These are phyloP conservation scores for Platyscapa corneri DNA, from an alignment of 1,140 invertebrate genomes.

Conservation along the genomic window DNA sequence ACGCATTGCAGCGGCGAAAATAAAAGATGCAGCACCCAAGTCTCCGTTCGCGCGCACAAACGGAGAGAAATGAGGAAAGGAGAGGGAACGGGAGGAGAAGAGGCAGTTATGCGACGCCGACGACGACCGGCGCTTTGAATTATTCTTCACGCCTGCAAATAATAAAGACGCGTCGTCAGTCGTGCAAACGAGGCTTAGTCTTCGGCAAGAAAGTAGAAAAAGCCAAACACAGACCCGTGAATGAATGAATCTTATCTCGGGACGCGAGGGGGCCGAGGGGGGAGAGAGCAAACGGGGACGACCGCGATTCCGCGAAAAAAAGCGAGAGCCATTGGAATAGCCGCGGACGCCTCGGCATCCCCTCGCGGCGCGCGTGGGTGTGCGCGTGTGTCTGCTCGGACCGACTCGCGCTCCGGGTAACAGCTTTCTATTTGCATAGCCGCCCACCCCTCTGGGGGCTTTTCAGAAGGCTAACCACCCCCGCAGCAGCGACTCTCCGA, in stretches of 20 bases:
- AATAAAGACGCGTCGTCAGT: slow-evolving; percentile 33
- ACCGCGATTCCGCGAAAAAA: slow-evolving; percentile 53
- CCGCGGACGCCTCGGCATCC: not conserved
- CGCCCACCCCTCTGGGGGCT: slow-evolving; percentile 25
- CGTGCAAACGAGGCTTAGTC: too few species aligned
- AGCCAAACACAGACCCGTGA: slow-evolving; percentile 40
- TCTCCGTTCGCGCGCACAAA: not conserved
- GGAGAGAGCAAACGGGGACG: slow-evolving; percentile 34
- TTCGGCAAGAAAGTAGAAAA: slow-evolving; percentile 16
- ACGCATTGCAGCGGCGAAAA: too few species aligned
- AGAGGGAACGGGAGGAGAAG: not conserved
- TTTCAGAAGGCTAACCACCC: slow-evolving; percentile 53
- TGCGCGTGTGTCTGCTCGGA: slow-evolving; percentile 50
- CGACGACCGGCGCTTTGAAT: slow-evolving; percentile 51
- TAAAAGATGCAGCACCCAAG: too few species aligned
- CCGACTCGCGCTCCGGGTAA: slow-evolving; percentile 65
- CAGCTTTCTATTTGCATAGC: slow-evolving; percentile 75
- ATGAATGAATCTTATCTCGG: slow-evolving; percentile 43
- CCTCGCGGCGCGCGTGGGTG: slow-evolving; percentile 53
- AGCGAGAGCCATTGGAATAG: slow-evolving; percentile 25
- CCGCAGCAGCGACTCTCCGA: slow-evolving; percentile 55
- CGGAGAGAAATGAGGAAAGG: not conserved
- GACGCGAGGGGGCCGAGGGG: not conserved
- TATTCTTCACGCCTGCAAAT: slow-evolving; percentile 58
- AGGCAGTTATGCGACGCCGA: slow-evolving; percentile 5